Evolutionary conservation across 1,140 invertebrate species (phyloP).

Genomic region (Drosophila nigrodunni): DNA sequence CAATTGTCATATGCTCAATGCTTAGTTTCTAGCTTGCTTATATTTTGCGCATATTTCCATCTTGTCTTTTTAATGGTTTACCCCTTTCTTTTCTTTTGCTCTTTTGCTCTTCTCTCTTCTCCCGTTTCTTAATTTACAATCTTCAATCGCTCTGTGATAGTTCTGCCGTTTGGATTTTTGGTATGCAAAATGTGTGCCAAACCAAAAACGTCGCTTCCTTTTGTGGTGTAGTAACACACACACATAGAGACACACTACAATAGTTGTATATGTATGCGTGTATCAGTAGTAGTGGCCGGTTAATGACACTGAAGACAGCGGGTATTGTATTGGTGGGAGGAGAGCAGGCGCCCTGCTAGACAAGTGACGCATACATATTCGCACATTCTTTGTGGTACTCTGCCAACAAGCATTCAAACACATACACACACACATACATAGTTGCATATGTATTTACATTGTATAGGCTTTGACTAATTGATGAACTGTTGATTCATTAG

Average conservation of each 20-base stretch:
- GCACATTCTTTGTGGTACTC: constrained; percentile 63
- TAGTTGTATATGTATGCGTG: constrained; percentile 7
- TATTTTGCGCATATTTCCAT: constrained; percentile 55
- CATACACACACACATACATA: constrained; percentile 13
- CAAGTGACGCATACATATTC: constrained; percentile 72
- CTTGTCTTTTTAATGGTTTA: constrained; percentile 27
- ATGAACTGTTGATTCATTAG: constrained; percentile 58
- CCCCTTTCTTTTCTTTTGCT: neutral
- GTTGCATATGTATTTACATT: constrained; percentile 7
- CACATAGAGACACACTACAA: neutral
- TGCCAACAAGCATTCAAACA: constrained; percentile 47
- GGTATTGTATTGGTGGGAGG: constrained; percentile 24
- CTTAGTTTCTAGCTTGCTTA: constrained; percentile 10
- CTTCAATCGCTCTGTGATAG: constrained; percentile 52
- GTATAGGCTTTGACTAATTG: constrained; percentile 37
- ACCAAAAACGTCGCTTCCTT: constrained; percentile 51
- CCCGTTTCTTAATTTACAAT: constrained; percentile 19
- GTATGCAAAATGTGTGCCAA: constrained; percentile 81
- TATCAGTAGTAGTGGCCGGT: constrained; percentile 33
- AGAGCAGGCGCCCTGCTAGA: constrained; percentile 57
- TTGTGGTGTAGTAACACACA: constrained; percentile 29
- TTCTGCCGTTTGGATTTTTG: constrained; percentile 66
- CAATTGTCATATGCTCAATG: neutral
- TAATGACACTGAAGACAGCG: constrained; percentile 61
- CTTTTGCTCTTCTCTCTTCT: neutral